These are phyloP conservation scores for Bombyx huttoni DNA, from an alignment of 2,888 invertebrate species.

Conservation along the genomic window DNA sequence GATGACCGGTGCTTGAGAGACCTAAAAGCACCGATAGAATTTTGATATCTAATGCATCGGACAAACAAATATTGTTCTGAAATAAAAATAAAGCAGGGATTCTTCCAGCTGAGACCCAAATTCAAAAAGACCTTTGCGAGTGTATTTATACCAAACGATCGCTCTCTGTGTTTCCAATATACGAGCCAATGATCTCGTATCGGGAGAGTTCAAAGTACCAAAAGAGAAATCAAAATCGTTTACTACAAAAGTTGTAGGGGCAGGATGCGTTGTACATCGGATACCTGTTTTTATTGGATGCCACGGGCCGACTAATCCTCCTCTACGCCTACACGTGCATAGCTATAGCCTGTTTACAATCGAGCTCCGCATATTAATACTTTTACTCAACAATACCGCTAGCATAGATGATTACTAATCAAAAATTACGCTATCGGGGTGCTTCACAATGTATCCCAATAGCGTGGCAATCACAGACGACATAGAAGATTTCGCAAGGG, in stretches of 20 bases:
- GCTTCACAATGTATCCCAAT: not conserved
- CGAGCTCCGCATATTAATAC: not conserved
- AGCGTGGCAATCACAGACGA: not conserved
- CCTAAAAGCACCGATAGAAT: too few relatives aligned
- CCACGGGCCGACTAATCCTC: not conserved
- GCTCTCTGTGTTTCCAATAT: not conserved
- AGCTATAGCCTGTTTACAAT: not conserved
- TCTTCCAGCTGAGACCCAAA: too few relatives aligned
- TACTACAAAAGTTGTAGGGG: not conserved
- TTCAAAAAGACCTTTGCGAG: too few relatives aligned
- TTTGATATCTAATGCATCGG: too few relatives aligned
- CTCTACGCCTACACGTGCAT: not conserved
- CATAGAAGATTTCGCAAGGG: constrained; percentile 11
- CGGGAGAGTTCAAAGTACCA: not conserved
- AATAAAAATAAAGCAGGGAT: too few relatives aligned
- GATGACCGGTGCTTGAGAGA: too few relatives aligned
- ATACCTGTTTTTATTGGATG: not conserved
- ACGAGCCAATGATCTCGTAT: not conserved
- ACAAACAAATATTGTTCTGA: too few relatives aligned
- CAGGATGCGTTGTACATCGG: not conserved
- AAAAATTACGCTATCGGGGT: not conserved
- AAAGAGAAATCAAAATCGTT: not conserved
- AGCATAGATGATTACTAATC: too few relatives aligned
- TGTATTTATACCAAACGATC: too few relatives aligned
- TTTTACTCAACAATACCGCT: not conserved